These are phyloP conservation scores for Aspiorhynchus laticeps DNA, from an alignment of 2,113 vertebrate species.

Conservation along the genomic window DNA sequence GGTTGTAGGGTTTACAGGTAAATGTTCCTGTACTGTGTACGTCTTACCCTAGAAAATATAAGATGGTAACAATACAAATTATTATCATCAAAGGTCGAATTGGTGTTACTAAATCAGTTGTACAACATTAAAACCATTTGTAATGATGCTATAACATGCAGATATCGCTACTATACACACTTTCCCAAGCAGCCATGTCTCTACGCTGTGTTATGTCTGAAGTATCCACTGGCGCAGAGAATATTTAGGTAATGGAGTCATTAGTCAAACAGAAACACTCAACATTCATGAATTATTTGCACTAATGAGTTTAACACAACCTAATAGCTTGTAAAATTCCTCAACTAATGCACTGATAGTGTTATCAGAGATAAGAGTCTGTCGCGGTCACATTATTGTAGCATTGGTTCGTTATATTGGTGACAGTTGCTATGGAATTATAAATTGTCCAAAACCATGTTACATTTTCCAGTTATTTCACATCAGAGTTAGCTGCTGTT, in stretches of 20 bases:
- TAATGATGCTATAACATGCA: not conserved
- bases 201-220: not conserved
- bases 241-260: not conserved
- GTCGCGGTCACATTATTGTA: not conserved
- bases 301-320: slow-evolving; percentile 23
- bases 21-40: not conserved
- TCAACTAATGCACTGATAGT: slow-evolving; percentile 1
- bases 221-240: not conserved
- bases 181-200: not conserved
- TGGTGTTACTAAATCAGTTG: not conserved
- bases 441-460: not conserved
- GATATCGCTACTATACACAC: not conserved
- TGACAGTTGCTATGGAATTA: not conserved
- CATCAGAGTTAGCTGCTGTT: not conserved
- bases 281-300: slow-evolving; percentile 18
- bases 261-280: slow-evolving; percentile 10
- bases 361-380: not conserved
- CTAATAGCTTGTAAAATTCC: slow-evolving; percentile 13
- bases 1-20: not conserved
- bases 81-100: not conserved
- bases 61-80: not conserved
- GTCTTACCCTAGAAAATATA: not conserved
- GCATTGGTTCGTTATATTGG: not conserved
- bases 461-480: not conserved
- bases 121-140: not conserved